A percentile compares a stretch with the other conserved stretches of the same genome.
phyloP scores from a whole-genome alignment of 2,888 invertebrate species.

The Oxycera nigricornis region DNA sequence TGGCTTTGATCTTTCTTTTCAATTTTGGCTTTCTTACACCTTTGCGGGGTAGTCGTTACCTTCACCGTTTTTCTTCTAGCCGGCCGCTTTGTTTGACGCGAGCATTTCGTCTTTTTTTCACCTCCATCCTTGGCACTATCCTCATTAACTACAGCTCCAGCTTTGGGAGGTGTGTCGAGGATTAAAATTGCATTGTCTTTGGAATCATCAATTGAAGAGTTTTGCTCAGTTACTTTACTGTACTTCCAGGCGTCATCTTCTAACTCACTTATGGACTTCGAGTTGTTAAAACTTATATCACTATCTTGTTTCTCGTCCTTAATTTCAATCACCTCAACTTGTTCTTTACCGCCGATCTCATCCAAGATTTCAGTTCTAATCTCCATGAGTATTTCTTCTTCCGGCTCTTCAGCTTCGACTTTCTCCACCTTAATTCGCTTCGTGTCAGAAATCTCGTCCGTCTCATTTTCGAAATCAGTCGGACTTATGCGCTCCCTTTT shows the following conservation, averaged over 20 bases:
- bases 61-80: not conserved
- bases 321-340: conserved; percentile 21
- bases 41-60: conserved; percentile 14
- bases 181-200: not conserved
- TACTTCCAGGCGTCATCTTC: not conserved
- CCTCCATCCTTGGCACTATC: not conserved
- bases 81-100: not conserved
- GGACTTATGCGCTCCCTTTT: conserved; percentile 39
- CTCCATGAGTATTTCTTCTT: conserved; percentile 33
- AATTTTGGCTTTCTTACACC: not conserved
- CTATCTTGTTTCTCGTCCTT: not conserved
- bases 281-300: not conserved
- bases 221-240: not conserved
- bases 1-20: not conserved
- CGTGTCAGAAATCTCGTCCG: not conserved
- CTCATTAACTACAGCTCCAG: not conserved
- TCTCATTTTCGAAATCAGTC: conserved; percentile 31
- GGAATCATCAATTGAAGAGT: not conserved
- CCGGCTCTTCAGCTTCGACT: conserved; percentile 62
- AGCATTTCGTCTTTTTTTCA: not conserved
- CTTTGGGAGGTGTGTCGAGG: not conserved
- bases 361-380: not conserved
- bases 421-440: conserved; percentile 48
- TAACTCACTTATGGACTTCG: not conserved
- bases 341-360: conserved; percentile 20